A percentile compares a stretch with the other conserved stretches of the same genome.
Conservation (phyloP, 2,888 invertebrate species). For the Lysandra bellargus region DNA sequence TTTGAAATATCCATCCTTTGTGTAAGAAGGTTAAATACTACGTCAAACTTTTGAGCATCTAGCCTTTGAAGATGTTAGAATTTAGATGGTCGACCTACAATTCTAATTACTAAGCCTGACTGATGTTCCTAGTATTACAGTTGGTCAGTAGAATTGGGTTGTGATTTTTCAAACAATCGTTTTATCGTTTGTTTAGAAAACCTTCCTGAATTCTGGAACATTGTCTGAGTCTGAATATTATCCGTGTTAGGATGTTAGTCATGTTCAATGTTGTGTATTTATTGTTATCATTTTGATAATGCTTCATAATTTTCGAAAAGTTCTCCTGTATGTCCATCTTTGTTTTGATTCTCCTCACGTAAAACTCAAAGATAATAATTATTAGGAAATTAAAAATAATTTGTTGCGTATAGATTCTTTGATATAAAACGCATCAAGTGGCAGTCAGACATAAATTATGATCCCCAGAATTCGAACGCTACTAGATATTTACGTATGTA, state of each 20-base stretch:
- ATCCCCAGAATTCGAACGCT: neutral
- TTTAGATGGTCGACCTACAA: neutral
- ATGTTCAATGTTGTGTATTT: neutral
- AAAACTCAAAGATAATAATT: neutral
- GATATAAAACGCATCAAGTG: neutral
- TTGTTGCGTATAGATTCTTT: neutral
- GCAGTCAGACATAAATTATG: neutral
- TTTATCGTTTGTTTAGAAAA: neutral
- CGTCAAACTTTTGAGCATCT: neutral
- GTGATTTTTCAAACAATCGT: neutral
- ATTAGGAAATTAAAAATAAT: neutral
- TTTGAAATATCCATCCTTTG: too few relatives aligned
- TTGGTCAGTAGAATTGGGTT: neutral
- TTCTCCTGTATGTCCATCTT: neutral
- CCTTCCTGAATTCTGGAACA: neutral
- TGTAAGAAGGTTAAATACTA: too few relatives aligned
- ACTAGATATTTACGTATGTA: constrained; percentile 8
- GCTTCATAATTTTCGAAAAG: neutral
- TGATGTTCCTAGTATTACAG: neutral
- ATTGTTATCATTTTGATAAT: neutral
- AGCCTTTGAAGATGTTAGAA: neutral
- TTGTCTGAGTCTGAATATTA: neutral
- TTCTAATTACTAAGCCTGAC: neutral
- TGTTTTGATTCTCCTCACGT: neutral
- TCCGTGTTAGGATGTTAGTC: neutral